Evolutionary conservation across 2,113 vertebrate genomes (phyloP), one percentile per base, ranked within the genome.

Genomic region (Hyaena hyaena): DNA sequence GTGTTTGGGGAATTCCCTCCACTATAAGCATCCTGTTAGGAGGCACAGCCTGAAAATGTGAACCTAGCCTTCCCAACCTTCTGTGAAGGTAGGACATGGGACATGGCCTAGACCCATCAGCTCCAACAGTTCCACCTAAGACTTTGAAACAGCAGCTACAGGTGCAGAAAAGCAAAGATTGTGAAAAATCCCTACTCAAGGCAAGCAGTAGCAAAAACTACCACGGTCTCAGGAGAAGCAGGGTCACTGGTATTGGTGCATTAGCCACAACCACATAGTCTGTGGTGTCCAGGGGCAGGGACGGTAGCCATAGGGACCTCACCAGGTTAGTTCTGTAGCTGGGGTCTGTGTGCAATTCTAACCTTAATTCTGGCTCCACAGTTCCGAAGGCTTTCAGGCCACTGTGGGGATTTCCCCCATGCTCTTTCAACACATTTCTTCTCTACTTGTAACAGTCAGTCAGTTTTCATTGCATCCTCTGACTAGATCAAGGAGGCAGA

Each of bases 91-190:
- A 83, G 39, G 48, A 9, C 84, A 89, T 39, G 26, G 12, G 79
- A 63, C 10, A 43, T n/a, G 26, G 66, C 23, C n/a, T 3, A 35
- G 26, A 7, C 14, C 55, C 61, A 5, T 43, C 3, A 68, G 17
- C 31, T 66, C 58, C 33, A 15, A 80, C 2, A 26, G n/a, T 43
- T 35, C 73, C 55, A 58, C 31, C 50, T 61, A 90, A 50, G 39
- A 48, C 80, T 92, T 73, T 58, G 55, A 96, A 96, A 77, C 12
- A 80, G 10, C 33, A 66, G 10, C 3, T 16, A 83, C 39, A 74
- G 39, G 89, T 28, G 5, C 10, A 61, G 19, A 71, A 35, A 87
- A 74, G 4, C 23, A 2, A 33, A n/a, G 6, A 53, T 8, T 7
- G 1, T 43, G 17, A 84, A 76, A 21, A 85, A 65, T 58, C 24